Evolutionary conservation across 2,113 vertebrate genomes (phyloP), one percentile per base, ranked within the genome.

Genomic region (Ramphastos sulfuratus): DNA sequence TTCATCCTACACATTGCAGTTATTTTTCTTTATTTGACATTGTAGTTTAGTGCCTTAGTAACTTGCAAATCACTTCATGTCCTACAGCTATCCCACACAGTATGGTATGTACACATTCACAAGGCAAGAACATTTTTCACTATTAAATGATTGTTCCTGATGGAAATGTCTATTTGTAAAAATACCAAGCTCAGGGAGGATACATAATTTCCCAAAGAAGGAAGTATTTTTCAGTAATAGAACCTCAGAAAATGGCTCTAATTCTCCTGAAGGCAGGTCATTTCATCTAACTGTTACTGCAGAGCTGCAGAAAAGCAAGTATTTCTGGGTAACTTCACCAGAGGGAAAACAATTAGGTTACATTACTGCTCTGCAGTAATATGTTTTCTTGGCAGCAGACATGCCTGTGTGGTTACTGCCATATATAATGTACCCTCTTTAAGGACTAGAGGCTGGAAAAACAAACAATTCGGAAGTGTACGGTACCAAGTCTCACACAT

Each of bases 271-370:
- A 92, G 78, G 71, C 39, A 73, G 75, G 59, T 85, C 63, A 71
- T 93, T 96, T 94, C n/a, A 44, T 92, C 74, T 89, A 94, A 89
- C 89, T 89, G 58, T 82, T 90, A 56, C 64, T 80, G 27, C 67
- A 73, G 55, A 91, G 39, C 52, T 67, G 59, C 71, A 87, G 87
- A 89, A 96, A 90, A 94, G 75, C 84, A 74, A 94, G 84, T 85
- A 82, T 91, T 94, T 85, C 91, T 92, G 91, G 84, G 86, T 96
- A 82, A 89, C 89, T 87, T 93, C 46, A 95, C 82, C 67, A 89
- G 78, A 79, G 85, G 87, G 84, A 91, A 91, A 94, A 82, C 87
- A 92, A 93, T 94, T 93, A 85, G 60, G 60, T 56, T 94, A 87
- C 60, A 87, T 94, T 92, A 89, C 92, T 92, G 52, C 91, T 83